Evolutionary conservation across 1,140 invertebrate genomes (phyloP).

Genomic region (Agrypnia vestita): DNA sequence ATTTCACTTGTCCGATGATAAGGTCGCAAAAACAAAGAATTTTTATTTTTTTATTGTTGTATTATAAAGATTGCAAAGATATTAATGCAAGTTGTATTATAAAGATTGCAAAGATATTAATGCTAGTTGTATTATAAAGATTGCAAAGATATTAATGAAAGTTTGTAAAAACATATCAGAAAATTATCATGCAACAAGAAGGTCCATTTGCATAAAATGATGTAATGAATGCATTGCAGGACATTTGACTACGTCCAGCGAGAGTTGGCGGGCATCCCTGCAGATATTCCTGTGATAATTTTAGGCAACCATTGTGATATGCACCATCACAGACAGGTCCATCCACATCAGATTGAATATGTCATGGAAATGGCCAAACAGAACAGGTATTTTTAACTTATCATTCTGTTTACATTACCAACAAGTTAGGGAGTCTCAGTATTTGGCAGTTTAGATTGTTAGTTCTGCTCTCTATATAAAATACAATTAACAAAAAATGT

Average conservation of each 20-base stretch:
- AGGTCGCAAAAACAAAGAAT: too few species aligned
- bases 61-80: too few species aligned
- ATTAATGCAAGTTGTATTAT: too few species aligned
- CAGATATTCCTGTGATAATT: slow-evolving; percentile 91
- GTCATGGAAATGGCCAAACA: slow-evolving; percentile 67
- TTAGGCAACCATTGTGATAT: slow-evolving; percentile 97
- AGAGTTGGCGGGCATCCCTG: slow-evolving; percentile 89
- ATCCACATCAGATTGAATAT: slow-evolving; percentile 73
- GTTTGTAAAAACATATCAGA: neutral
- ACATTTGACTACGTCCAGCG: slow-evolving; percentile 96
- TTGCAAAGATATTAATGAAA: neutral
- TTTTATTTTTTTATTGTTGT: too few species aligned
- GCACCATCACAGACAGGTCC: slow-evolving; percentile 91
- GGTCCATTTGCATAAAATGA: neutral
- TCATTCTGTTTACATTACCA: neutral
- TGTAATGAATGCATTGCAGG: slow-evolving; percentile 71
- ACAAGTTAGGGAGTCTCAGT: too few species aligned
- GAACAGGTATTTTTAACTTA: slow-evolving; percentile 63
- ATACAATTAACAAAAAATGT: too few species aligned
- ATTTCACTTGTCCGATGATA: too few species aligned
- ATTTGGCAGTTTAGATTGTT: too few species aligned
- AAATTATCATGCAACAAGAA: neutral
- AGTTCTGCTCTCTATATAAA: too few species aligned
- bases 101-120: too few species aligned
- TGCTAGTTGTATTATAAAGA: too few species aligned